Evolutionary conservation across 2,797 vertebrate species (phyloP), one percentile per base, ranked within the genome.

Genomic region (Dermochelys coriacea): DNA sequence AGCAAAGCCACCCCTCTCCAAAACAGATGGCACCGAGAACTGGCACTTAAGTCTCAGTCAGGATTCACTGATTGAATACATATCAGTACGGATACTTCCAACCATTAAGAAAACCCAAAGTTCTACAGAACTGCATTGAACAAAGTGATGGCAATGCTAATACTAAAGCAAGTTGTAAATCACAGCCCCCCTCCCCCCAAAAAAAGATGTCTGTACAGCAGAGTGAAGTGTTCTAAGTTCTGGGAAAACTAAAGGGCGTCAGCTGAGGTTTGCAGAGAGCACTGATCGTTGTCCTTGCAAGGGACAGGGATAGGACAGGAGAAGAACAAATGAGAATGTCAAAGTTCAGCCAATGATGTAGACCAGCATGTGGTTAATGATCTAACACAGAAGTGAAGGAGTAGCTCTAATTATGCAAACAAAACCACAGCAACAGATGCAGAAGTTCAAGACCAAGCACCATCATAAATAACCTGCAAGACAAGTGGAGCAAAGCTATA

Each of bases 211-310:
- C 5, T 2, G 11, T 1, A 50, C 41, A 6, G 9, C 54, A 49
- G 82, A 15, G 25, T 4, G 0, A 3, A 0, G 29, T 49, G 80
- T 77, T 86, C 93, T 71, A 81, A 29, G 74, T 61, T 25, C 77
- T 81, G 80, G 80, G 37, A 84, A 78, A n/a, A 14, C 74, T 1
- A 4, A 64, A 64, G 12, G 19, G 52, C 3, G 83, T 31, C 15
- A 45, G 82, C 78, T 4, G 0, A 29, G 84, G 57, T 47, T 84
- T 1, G 2, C 86, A 50, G 18, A 34, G 55, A 78, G 86, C 77
- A 79, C 51, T 34, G 81, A 57, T 25, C 54, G 68, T n/a, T 0
- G 0, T 49, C 82, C 79, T 25, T 0, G 0, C 1, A 1, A 3
- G 31, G n/a, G 85, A n/a, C 55, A 80, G 50, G 5, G 1, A 91